A percentile compares a stretch with the other conserved stretches of the same genome.
Evolutionary conservation across 2,797 vertebrate species (phyloP).

Genomic region (Pempheris klunzingeri): DNA sequence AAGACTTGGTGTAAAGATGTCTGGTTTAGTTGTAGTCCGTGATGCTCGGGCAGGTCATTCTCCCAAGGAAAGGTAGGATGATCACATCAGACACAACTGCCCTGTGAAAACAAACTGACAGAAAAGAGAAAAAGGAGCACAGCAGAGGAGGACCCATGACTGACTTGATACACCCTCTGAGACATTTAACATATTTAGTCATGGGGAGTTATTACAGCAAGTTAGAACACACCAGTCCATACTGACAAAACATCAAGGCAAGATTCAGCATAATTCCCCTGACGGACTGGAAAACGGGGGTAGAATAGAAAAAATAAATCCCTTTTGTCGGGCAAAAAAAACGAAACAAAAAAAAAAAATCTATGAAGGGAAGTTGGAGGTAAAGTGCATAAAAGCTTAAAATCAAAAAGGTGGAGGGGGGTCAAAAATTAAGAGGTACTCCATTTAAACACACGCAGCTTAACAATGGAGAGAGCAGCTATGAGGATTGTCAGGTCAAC

Average conservation of each 20-base stretch:
- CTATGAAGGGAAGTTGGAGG: constrained; percentile 69
- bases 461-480: constrained; percentile 61
- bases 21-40: constrained; percentile 57
- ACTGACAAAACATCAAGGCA: constrained; percentile 71
- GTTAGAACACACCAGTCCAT: constrained; percentile 70
- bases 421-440: constrained; percentile 68
- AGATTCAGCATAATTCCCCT: constrained; percentile 71
- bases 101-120: constrained; percentile 50
- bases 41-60: constrained; percentile 62
- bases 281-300: constrained; percentile 59
- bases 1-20: constrained; percentile 65
- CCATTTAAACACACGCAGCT: constrained; percentile 79
- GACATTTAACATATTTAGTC: constrained; percentile 60
- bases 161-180: constrained; percentile 44
- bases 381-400: constrained; percentile 90
- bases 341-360: constrained; percentile 27
- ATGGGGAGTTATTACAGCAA: constrained; percentile 64
- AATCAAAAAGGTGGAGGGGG: constrained; percentile 68
- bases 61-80: constrained; percentile 30
- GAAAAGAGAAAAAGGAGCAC: constrained; percentile 46
- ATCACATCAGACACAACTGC: constrained; percentile 45
- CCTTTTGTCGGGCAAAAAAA: constrained; percentile 42
- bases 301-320: constrained; percentile 60
- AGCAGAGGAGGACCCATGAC: constrained; percentile 56
- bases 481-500: constrained; percentile 87